These are phyloP conservation scores for Ochotona princeps DNA, from an alignment of 2,113 vertebrate genomes.

Conservation along the genomic window DNA sequence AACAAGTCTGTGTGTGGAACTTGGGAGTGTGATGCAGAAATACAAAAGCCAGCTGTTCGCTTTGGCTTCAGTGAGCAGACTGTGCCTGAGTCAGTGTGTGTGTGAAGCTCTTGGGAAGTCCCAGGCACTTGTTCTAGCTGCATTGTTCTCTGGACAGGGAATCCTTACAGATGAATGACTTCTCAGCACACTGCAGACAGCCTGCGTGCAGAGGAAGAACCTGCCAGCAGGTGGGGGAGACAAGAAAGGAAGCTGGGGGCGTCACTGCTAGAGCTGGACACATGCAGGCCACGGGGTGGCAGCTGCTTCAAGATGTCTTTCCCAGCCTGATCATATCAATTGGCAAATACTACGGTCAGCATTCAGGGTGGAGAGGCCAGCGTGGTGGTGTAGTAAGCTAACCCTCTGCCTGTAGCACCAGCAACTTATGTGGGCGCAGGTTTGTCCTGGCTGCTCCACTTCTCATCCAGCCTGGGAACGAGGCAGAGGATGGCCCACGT, in stretches of 20 bases:
- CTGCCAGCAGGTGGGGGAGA: not conserved
- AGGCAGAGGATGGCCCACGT: too few species aligned
- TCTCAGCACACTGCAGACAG: slow-evolving; percentile 56
- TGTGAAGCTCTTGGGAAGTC: slow-evolving; percentile 62
- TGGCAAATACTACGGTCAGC: not conserved
- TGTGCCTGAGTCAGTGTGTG: slow-evolving; percentile 51
- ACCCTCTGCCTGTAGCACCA: too few species aligned
- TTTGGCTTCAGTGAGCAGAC: slow-evolving; percentile 64
- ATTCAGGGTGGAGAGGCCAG: too few species aligned
- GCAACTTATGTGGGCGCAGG: too few species aligned
- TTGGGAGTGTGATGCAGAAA: slow-evolving; percentile 68
- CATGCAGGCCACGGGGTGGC: too few species aligned
- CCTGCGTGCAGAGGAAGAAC: not conserved
- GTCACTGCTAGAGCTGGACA: not conserved
- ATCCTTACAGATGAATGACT: slow-evolving; percentile 58
- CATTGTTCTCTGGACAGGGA: slow-evolving; percentile 58
- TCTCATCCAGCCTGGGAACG: too few species aligned
- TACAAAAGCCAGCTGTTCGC: slow-evolving; percentile 60
- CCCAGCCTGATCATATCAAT: slow-evolving; percentile 20
- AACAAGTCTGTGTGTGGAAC: slow-evolving; percentile 13
- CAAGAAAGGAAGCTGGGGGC: slow-evolving; percentile 28
- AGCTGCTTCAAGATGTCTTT: not conserved
- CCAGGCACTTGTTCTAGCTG: not conserved
- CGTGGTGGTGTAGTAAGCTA: too few species aligned
- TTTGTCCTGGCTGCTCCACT: too few species aligned